These are phyloP conservation scores for Bambusicola thoracicus DNA, from an alignment of 2,113 vertebrate species.

Conservation along the genomic window DNA sequence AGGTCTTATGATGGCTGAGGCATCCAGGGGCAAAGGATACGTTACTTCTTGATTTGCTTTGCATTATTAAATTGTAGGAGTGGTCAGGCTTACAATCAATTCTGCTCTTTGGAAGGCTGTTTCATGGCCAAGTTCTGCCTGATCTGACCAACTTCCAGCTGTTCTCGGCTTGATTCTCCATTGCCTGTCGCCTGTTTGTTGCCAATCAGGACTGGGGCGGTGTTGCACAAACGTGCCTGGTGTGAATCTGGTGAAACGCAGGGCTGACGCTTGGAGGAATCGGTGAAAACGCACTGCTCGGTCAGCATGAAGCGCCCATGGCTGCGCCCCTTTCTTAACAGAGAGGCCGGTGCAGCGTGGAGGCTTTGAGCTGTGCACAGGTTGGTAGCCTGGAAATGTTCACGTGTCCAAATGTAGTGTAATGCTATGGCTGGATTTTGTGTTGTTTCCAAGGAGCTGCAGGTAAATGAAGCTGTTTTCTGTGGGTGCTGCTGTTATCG, in stretches of 20 bases:
- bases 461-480: background rate
- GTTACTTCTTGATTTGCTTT: background rate
- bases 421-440: background rate
- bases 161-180: background rate
- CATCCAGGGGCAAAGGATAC: background rate
- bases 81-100: background rate
- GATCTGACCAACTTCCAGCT: background rate
- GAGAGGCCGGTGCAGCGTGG: background rate
- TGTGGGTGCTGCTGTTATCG: background rate
- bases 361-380: background rate
- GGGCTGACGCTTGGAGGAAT: background rate
- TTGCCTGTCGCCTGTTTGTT: background rate
- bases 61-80: background rate
- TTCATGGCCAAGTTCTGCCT: background rate
- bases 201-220: background rate
- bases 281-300: background rate
- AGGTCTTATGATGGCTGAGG: background rate
- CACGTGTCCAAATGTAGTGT: background rate
- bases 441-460: background rate
- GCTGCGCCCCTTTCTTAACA: background rate
- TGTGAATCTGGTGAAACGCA: background rate
- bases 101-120: background rate
- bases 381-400: background rate
- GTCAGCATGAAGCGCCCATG: background rate
- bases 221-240: fast-evolving